Percentiles rank a stretch among this genome's conserved stretches.
These are phyloP conservation scores for Sinocyclocheilus anshuiensis DNA, from an alignment of 2,113 vertebrate genomes.

Conservation along the genomic window DNA sequence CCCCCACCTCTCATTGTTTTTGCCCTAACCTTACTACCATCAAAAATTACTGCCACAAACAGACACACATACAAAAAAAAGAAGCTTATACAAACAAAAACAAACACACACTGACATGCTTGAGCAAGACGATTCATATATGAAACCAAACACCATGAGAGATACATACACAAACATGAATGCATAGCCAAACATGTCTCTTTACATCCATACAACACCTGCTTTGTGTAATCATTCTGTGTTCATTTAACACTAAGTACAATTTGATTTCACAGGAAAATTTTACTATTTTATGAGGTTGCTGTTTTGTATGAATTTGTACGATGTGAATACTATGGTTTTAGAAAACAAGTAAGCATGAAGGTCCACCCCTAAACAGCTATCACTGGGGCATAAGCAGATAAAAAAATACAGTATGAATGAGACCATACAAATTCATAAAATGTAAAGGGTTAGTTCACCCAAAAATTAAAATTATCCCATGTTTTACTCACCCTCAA, in stretches of 20 bases:
- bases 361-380: background rate
- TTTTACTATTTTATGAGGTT: background rate
- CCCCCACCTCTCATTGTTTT: slow-evolving; percentile 76
- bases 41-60: background rate
- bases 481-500: too few relatives aligned
- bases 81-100: background rate
- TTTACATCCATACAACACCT: background rate
- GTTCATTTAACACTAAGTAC: background rate
- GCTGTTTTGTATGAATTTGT: background rate
- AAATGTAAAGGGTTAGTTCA: too few relatives aligned
- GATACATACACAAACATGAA: background rate
- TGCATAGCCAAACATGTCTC: background rate
- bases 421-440: background rate
- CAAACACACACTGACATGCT: background rate
- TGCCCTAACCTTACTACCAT: slow-evolving; percentile 70
- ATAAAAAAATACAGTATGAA: background rate
- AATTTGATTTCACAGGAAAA: background rate
- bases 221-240: background rate
- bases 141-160: background rate
- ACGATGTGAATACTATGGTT: background rate
- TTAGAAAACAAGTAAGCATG: background rate
- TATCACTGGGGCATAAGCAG: background rate
- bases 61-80: slow-evolving; percentile 26
- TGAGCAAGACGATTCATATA: background rate
- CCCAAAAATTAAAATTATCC: too few relatives aligned